Conservation (phyloP, 2,888 invertebrate genomes). For the Psylliodes chrysocephalus region DNA sequence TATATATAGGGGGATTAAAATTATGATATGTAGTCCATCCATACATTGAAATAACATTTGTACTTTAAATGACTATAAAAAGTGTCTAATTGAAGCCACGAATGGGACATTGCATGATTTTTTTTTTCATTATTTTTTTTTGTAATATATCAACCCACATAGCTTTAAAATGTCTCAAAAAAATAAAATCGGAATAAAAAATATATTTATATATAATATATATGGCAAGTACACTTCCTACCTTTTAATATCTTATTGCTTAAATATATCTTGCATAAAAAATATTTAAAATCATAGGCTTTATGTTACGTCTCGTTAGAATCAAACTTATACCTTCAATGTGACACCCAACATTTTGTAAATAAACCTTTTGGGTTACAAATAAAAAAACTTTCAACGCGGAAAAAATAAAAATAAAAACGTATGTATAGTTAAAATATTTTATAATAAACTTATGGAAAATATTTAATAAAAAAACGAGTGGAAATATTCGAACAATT, state of each 20-base stretch:
- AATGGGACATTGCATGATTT: constrained; percentile 49
- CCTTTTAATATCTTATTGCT: constrained; percentile 48
- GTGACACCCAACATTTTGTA: constrained; percentile 8
- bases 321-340: constrained; percentile 19
- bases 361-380: background rate
- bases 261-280: constrained; percentile 47
- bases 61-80: constrained; percentile 83
- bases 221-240: constrained; percentile 47
- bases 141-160: constrained; percentile 43
- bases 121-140: constrained; percentile 26
- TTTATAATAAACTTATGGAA: constrained; percentile 12
- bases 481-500: constrained; percentile 7
- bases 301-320: constrained; percentile 33
- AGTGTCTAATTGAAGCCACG: constrained; percentile 60
- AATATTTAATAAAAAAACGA: background rate
- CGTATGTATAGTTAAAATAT: background rate
- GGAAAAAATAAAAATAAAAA: constrained; percentile 12
- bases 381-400: constrained; percentile 2
- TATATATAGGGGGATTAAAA: constrained; percentile 45
- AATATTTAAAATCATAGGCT: constrained; percentile 45
- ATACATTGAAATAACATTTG: constrained; percentile 72
- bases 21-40: constrained; percentile 60
- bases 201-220: constrained; percentile 45
- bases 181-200: constrained; percentile 49
- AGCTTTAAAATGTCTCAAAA: constrained; percentile 47